These are phyloP conservation scores for Pocillopora meandrina DNA, from an alignment of 92 coral and sea anemone species.

Conservation along the genomic window DNA sequence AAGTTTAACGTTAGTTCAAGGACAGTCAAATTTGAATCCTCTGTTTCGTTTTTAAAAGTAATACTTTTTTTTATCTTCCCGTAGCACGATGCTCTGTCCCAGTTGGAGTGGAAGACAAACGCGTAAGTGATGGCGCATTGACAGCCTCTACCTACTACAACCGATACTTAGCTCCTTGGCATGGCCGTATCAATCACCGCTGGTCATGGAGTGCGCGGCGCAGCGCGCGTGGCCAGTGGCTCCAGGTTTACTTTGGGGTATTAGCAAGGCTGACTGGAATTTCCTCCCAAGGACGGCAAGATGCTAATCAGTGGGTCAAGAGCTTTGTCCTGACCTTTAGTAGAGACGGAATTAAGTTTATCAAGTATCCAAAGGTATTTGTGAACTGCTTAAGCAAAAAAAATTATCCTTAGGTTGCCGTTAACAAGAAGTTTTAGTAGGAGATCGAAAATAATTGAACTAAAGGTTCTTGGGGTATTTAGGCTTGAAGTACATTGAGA, in stretches of 20 bases:
- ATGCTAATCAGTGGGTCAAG: slow-evolving; percentile 89
- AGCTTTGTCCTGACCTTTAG: slow-evolving; percentile 71
- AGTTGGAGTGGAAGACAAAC: slow-evolving; percentile 68
- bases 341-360: slow-evolving; percentile 61
- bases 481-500: no score
- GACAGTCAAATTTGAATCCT: no score
- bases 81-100: slow-evolving; percentile 40
- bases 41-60: not conserved
- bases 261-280: slow-evolving; percentile 65
- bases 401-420: no score
- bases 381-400: not conserved
- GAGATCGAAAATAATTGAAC: no score
- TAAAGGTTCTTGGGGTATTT: no score
- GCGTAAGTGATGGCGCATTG: slow-evolving; percentile 58
- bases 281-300: slow-evolving; percentile 80
- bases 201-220: slow-evolving; percentile 79
- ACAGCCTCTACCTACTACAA: slow-evolving; percentile 67
- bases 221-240: slow-evolving; percentile 69
- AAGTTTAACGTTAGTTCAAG: no score
- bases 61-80: not conserved
- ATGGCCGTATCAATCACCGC: slow-evolving; percentile 68
- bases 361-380: slow-evolving; percentile 32
- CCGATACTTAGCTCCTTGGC: slow-evolving; percentile 51
- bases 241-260: slow-evolving; percentile 76
- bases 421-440: no score